Percentiles rank a stretch among this genome's conserved stretches.
phyloP scores from a whole-genome alignment of 2,113 vertebrate species.

The Nothocercus nigrocapillus region DNA sequence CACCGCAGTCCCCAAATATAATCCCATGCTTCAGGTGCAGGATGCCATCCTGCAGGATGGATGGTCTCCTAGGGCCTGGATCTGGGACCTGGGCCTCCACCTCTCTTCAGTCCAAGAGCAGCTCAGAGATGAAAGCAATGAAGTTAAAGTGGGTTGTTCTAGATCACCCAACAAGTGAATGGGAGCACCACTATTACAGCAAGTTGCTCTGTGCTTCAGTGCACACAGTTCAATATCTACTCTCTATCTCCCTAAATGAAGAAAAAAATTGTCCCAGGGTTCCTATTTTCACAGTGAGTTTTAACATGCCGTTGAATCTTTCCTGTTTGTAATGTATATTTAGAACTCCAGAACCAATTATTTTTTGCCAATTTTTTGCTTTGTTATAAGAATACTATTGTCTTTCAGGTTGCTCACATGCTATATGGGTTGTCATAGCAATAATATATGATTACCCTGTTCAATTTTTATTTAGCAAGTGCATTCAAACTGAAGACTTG shows the following conservation, averaged over 20 bases:
- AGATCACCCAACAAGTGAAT: not conserved
- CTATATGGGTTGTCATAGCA: constrained; percentile 11
- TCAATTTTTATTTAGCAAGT: constrained; percentile 35
- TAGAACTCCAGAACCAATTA: not conserved
- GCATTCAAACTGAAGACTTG: not conserved
- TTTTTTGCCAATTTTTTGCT: constrained; percentile 3
- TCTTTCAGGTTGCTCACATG: not conserved
- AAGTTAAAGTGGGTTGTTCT: not conserved
- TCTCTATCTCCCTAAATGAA: not conserved
- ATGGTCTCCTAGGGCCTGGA: not conserved
- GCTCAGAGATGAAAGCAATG: not conserved
- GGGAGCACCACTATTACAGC: not conserved
- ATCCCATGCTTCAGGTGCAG: not conserved
- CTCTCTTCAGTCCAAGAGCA: not conserved
- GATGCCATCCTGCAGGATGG: not conserved
- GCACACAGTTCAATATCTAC: not conserved
- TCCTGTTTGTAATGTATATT: not conserved
- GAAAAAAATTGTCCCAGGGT: not conserved
- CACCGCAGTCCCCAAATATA: not conserved
- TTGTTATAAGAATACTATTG: not conserved
- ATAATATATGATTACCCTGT: not conserved
- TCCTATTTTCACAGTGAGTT: not conserved
- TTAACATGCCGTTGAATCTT: not conserved
- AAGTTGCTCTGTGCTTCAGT: not conserved
- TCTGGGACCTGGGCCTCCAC: not conserved